These are phyloP conservation scores for Clarias gariepinus DNA, from an alignment of 2,113 vertebrate species.

Conservation along the genomic window DNA sequence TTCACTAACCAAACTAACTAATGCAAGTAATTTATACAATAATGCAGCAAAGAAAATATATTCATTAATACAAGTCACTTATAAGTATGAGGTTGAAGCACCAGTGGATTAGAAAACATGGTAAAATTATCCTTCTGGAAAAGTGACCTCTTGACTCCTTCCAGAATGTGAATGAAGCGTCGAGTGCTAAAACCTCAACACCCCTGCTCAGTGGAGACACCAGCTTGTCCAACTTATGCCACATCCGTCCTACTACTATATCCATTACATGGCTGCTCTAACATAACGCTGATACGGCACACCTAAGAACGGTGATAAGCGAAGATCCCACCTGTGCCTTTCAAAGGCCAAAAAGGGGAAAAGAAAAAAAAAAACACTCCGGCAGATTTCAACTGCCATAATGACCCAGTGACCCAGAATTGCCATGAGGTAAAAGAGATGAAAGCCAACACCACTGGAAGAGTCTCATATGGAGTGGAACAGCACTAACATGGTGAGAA, in stretches of 20 bases:
- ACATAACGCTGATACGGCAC: conserved; percentile 25
- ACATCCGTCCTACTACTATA: background rate
- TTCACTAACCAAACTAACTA: background rate
- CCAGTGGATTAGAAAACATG: background rate
- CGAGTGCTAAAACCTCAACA: background rate
- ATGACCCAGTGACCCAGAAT: conserved; percentile 39
- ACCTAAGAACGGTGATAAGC: conserved; percentile 21
- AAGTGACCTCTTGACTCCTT: conserved; percentile 11
- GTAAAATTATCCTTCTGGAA: background rate
- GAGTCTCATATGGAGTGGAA: conserved; percentile 11
- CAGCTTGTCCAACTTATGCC: background rate
- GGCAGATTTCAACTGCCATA: background rate
- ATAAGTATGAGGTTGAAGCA: background rate
- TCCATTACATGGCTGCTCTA: conserved; percentile 31
- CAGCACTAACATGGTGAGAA: conserved; percentile 33
- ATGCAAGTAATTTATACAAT: background rate
- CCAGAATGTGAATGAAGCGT: conserved; percentile 5
- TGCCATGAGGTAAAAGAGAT: conserved; percentile 3
- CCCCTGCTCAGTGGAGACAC: background rate
- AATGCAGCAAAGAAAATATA: background rate
- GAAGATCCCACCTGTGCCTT: conserved; percentile 30
- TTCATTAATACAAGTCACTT: background rate
- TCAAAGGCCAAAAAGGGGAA: conserved; percentile 33
- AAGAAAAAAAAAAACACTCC: background rate
- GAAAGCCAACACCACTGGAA: conserved; percentile 19